Percentiles rank a stretch among this genome's conserved stretches.
phyloP scores from a whole-genome alignment of 2,797 vertebrate species.

The Rhincodon typus region DNA sequence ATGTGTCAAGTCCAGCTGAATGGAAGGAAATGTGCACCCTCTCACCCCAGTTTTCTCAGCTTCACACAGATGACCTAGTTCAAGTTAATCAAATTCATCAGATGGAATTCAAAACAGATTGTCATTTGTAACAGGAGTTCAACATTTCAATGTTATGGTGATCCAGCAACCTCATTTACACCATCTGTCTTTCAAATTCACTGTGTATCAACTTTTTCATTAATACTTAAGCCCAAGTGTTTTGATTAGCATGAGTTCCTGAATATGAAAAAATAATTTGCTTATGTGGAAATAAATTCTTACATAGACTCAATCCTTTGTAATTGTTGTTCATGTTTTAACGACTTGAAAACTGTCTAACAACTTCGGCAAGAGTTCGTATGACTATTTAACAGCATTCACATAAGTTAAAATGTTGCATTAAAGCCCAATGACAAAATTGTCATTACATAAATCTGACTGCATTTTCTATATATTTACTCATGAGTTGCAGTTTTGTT shows the following conservation, averaged over 20 bases:
- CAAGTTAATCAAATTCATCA: slow-evolving; percentile 9
- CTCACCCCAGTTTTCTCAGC: not conserved
- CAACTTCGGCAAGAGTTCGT: not conserved
- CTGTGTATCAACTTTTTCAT: slow-evolving; percentile 15
- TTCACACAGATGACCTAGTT: not conserved
- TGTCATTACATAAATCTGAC: not conserved
- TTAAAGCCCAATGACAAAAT: not conserved
- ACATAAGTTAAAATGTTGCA: not conserved
- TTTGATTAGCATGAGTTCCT: not conserved
- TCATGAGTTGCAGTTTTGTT: not conserved
- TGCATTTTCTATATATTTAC: not conserved
- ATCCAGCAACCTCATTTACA: not conserved
- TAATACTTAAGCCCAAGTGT: not conserved
- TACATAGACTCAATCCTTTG: not conserved
- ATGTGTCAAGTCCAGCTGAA: not conserved
- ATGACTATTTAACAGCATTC: not conserved
- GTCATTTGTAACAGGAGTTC: not conserved
- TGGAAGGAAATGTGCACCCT: not conserved
- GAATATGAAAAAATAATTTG: not conserved
- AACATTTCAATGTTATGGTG: not conserved
- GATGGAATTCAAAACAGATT: slow-evolving; percentile 22
- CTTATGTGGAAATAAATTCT: not conserved
- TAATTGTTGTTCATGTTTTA: not conserved
- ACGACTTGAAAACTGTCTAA: not conserved
- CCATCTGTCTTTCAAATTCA: slow-evolving; percentile 6